Evolutionary conservation across 2,797 vertebrate species (phyloP).

Genomic region (Otolemur crassicaudatus): DNA sequence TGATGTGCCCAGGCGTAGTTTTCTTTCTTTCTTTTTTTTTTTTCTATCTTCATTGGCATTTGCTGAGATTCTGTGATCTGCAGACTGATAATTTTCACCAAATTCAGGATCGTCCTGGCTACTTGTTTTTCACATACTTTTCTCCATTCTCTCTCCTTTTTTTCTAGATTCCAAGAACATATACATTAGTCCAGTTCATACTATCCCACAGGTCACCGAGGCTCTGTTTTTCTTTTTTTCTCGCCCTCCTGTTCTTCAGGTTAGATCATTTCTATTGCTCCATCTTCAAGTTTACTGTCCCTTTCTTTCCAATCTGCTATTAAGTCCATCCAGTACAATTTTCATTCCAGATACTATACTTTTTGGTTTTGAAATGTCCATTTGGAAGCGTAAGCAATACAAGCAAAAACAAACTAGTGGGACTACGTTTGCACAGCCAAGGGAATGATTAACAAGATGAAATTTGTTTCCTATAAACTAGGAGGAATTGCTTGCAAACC

Average conservation of each 20-base stretch:
- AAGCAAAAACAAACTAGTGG: neutral
- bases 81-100: neutral
- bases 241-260: neutral
- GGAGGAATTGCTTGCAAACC: neutral
- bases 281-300: neutral
- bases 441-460: neutral
- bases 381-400: neutral
- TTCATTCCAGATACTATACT: neutral
- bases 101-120: neutral
- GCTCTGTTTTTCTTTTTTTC: neutral
- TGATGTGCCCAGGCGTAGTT: neutral
- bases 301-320: neutral
- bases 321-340: neutral
- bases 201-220: neutral
- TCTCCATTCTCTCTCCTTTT: neutral
- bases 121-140: neutral
- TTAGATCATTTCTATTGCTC: neutral
- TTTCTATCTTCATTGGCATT: neutral
- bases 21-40: neutral
- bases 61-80: neutral
- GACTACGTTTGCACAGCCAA: neutral
- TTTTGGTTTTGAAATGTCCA: neutral
- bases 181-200: neutral
- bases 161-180: neutral
- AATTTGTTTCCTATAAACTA: neutral